Base-by-base conservation (phyloP, 2,888 invertebrate species). In the Tachystola acroxantha region DNA sequence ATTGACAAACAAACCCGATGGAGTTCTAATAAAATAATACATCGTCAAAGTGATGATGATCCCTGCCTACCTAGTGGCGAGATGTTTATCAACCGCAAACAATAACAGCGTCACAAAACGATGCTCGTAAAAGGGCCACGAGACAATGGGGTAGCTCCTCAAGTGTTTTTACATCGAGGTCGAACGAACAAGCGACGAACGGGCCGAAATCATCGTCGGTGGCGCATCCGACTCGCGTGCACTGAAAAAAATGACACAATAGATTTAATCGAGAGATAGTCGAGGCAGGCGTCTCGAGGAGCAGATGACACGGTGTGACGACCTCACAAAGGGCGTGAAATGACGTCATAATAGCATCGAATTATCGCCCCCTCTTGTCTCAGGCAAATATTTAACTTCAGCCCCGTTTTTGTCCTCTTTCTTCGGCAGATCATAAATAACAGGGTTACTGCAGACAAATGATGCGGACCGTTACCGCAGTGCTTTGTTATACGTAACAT, bases 301-400 rank as follows among this genome's bases (percentile, higher is more conserved):
- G 84, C 86, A 85, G 85, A 85, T 86, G 86, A 86, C 86, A 85
- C 76, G 81, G 63, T 67, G 77, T 84, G 84, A 86, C 81, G 84
- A 74, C 69, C 77, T 67, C 72, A 86, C 85, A 86, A 86, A 84
- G 70, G 84, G 84, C 84, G 85, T 80, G 80, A 85, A 85, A 74
- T 85, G 84, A 86, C 85, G 85, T 85, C 86, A 85, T 86, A 85
- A 86, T 86, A 82, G 79, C 78, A 68, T 81, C 85, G 85, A 84
- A 86, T 86, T 86, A 86, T 86, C 86, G 71, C 80, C 67, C 82
- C 78, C 82, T 84, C 84, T 82, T 85, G 86, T 86, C 85, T 85
- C 82, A 82, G 74, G 77, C 80, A 85, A 86, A 86, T 86, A 86
- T 86, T 86, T 86, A 85, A 82, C 81, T 77, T 69, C 78, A 80